Evolutionary conservation across 1,140 invertebrate genomes (phyloP), one percentile per base, ranked within the genome.

Genomic region (Zaprionus ghesquierei): DNA sequence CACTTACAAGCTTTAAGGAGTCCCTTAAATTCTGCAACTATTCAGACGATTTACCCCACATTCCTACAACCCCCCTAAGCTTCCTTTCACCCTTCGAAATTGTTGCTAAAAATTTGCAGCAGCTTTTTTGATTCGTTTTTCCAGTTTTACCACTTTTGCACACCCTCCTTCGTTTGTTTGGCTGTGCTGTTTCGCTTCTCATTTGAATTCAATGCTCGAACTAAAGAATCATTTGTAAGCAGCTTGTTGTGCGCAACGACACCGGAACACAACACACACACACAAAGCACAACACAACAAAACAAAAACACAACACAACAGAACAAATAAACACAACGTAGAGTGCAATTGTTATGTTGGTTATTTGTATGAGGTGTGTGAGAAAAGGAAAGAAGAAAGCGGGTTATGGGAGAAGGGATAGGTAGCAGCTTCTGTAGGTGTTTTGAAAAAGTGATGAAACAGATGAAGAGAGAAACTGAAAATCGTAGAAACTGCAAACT

Each of bases 151-250:
- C 18, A 18, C 18, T 12, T 50, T 20, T 61, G 27, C 20, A 2
- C 3, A 1, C 8, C 0, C 18, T n/a, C 63, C 9, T 44, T 54
- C 50, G 22, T 13, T 60, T 46, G 25, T 2, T 25, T 25, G 2
- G 25, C 5, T 25, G 25, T 25, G 23, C n/a, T n/a, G n/a, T n/a
- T 50, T 66, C 54, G 56, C 56, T 66, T 58, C 69, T 72, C 63
- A 72, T 72, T 72, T 60, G 69, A 72, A 72, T 66, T 72, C 69
- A 72, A 72, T 72, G 63, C 69, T 72, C 63, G 63, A 59, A 72
- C 54, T 59, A 27, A 54, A 53, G 69, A 72, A 59, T 68, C 63
- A 72, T 72, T 72, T 72, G 69, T 72, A 60, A 72, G 69, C 69
- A 66, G 69, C 69, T 60, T 72, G 69, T 68, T 72, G 63, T 71